phyloP scores from a whole-genome alignment of 2,888 invertebrate genomes.

The Odontocolon sp. region DNA sequence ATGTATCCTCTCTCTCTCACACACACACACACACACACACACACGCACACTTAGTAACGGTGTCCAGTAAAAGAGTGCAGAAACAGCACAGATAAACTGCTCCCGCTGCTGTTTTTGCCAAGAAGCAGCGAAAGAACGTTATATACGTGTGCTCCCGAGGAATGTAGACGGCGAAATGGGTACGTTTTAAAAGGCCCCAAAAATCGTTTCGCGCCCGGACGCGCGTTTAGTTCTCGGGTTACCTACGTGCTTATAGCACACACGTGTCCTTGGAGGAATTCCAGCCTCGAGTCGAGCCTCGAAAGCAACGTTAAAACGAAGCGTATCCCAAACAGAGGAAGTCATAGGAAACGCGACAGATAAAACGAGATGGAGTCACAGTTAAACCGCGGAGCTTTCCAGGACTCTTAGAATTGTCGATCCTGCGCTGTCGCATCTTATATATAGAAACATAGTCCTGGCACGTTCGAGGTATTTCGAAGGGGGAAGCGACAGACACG shows the following conservation, averaged over 20 bases:
- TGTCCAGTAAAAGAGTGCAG: conserved; percentile 35
- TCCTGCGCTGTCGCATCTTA: background rate
- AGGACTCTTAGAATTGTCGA: background rate
- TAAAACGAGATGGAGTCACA: background rate
- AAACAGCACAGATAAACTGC: conserved; percentile 11
- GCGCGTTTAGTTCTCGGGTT: conserved; percentile 73
- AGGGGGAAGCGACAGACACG: conserved; percentile 9
- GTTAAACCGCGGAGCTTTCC: background rate
- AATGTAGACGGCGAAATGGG: conserved; percentile 73
- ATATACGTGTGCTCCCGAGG: conserved; percentile 62
- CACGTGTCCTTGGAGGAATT: conserved; percentile 76
- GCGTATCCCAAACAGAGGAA: conserved; percentile 45
- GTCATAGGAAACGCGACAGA: conserved; percentile 60
- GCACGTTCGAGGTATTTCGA: conserved; percentile 30
- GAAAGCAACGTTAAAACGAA: background rate
- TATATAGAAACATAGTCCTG: conserved; percentile 11
- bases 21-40: conserved; percentile 13
- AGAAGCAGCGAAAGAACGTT: no score
- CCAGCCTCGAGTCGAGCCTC: conserved; percentile 12
- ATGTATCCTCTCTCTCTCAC: conserved; percentile 22
- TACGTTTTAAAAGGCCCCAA: conserved; percentile 75
- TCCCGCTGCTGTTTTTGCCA: conserved; percentile 32
- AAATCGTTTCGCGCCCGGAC: conserved; percentile 75
- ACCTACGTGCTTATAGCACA: conserved; percentile 63
- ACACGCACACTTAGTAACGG: conserved; percentile 11